Conservation (phyloP, 1,140 invertebrate genomes). For the Aleiodes sp. region DNA sequence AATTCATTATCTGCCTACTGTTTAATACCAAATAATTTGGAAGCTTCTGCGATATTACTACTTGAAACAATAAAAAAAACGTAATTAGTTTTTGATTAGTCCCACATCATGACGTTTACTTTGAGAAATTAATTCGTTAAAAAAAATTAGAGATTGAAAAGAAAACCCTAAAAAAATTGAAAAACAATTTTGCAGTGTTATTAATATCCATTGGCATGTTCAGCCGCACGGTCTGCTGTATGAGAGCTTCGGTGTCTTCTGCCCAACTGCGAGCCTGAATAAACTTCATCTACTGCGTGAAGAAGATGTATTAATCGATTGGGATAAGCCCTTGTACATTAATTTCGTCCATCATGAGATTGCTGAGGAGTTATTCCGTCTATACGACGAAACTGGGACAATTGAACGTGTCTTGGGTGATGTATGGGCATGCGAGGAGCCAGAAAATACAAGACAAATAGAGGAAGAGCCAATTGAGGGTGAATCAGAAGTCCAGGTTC, state of each 20-base stretch:
- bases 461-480: conserved; percentile 32
- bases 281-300: conserved; percentile 74
- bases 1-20: too few species aligned
- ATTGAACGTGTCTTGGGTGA: conserved; percentile 81
- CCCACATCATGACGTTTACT: too few species aligned
- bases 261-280: conserved; percentile 77
- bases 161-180: neutral
- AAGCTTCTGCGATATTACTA: too few species aligned
- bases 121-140: too few species aligned
- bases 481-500: conserved; percentile 50
- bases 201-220: conserved; percentile 7
- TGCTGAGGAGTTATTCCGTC: conserved; percentile 75
- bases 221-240: conserved; percentile 80
- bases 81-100: too few species aligned
- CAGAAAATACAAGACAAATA: conserved; percentile 43
- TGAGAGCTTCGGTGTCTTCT: conserved; percentile 84
- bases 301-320: conserved; percentile 81
- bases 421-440: conserved; percentile 75
- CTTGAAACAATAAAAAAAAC: too few species aligned
- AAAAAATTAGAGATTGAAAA: too few species aligned
- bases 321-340: conserved; percentile 80
- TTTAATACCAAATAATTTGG: too few species aligned
- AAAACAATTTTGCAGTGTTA: neutral
- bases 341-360: conserved; percentile 83
- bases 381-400: conserved; percentile 72